These are phyloP conservation scores for Manis pentadactyla DNA, from an alignment of 2,797 vertebrate genomes.

Conservation along the genomic window DNA sequence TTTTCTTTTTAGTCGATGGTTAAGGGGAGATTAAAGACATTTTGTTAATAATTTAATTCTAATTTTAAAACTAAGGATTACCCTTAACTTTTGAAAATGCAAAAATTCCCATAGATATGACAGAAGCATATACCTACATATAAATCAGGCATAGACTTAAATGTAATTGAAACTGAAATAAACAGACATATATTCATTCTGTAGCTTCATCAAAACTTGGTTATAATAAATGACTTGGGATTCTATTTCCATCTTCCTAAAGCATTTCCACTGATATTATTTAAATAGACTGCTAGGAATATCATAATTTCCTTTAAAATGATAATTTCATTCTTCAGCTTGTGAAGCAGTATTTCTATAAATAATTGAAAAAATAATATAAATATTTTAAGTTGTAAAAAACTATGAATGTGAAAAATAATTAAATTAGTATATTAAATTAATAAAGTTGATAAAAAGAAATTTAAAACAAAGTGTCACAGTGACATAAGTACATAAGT, in stretches of 20 bases:
- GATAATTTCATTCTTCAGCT: background rate
- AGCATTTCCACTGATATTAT: background rate
- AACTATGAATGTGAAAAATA: background rate
- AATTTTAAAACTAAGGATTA: background rate
- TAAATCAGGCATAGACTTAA: background rate
- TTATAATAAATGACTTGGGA: background rate
- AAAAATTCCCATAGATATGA: background rate
- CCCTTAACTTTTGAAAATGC: background rate
- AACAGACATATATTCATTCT: background rate
- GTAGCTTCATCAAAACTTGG: background rate
- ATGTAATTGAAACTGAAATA: background rate
- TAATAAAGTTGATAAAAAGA: background rate
- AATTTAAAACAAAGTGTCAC: background rate
- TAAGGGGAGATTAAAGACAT: background rate
- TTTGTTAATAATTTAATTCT: background rate
- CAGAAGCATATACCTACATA: background rate
- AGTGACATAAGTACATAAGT: background rate
- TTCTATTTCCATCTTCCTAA: background rate
- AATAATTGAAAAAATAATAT: background rate
- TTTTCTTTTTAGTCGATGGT: background rate
- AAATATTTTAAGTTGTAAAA: background rate
- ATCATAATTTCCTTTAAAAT: background rate
- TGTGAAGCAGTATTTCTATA: background rate
- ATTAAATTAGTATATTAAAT: background rate
- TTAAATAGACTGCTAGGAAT: background rate